phyloP scores from a whole-genome alignment of 2,797 vertebrate genomes.

The Ficedula albicollis region DNA sequence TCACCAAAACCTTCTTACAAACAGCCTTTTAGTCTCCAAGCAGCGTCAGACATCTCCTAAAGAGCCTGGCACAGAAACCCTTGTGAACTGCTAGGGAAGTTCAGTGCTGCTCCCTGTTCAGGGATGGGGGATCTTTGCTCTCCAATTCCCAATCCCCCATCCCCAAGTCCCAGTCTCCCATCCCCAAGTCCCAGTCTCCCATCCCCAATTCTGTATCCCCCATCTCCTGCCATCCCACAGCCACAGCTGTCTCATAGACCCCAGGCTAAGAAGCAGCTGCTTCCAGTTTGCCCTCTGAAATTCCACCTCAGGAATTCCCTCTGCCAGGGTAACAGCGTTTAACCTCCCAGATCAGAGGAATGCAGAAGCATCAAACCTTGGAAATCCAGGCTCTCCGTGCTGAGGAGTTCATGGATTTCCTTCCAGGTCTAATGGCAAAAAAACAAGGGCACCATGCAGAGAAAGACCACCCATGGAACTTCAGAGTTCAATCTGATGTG shows the following conservation, averaged over 20 bases:
- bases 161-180: not conserved
- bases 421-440: not conserved
- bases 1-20: not conserved
- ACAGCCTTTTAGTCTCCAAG: not conserved
- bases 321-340: not conserved
- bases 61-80: not conserved
- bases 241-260: not conserved
- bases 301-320: not conserved
- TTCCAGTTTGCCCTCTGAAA: not conserved
- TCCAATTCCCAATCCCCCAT: not conserved
- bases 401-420: not conserved
- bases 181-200: not conserved
- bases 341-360: not conserved
- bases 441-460: not conserved
- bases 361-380: not conserved
- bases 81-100: not conserved
- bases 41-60: not conserved
- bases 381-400: not conserved
- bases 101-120: not conserved
- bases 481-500: not conserved
- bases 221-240: not conserved
- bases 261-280: not conserved
- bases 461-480: not conserved
- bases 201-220: too few relatives aligned
- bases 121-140: not conserved